Evolutionary conservation across 2,113 vertebrate species (phyloP), one percentile per base, ranked within the genome.

Genomic region (Baryphthengus martii): DNA sequence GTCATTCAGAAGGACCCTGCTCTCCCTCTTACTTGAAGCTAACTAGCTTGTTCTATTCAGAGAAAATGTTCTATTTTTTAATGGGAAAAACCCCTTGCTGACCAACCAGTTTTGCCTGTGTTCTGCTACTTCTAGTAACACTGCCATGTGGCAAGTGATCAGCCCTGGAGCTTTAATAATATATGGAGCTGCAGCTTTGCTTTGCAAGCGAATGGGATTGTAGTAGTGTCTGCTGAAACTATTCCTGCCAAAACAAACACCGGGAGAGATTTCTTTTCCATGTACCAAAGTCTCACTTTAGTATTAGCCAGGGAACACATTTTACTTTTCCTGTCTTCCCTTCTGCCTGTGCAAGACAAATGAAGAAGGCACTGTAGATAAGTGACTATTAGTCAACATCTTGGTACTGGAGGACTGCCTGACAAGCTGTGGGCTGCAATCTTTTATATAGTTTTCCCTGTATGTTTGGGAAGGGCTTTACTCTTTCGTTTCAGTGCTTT

Each of bases 401-500:
- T 47, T 73, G 71, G 31, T 89, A 35, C 75, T 72, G 49, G 44
- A 78, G 67, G 25, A 56, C 53, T 88, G 44, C 42, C 58, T 81
- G 76, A 87, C 65, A 85, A 79, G 53, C 33, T 82, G 29, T 86
- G 66, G 40, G 31, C 89, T 96, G 68, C 75, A 96, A 16, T 89
- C 28, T 63, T 89, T 96, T 94, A 89, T n/a, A 33, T 8, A 16
- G 24, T 78, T 97, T 90, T 94, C 78, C 39, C 37, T 68, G 23
- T 65, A 40, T 86, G 52, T 40, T 92, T 8, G 37, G 66, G 79
- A 94, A 97, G 74, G 63, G 28, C 66, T 96, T 85, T 85, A 77
- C 71, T 94, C 68, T 93, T 97, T 93, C 24, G 10, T 96, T 96
- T 96, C 85, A 93, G 75, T 7, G 4, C 72, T 96, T 97, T 97